phyloP scores from a whole-genome alignment of 2,797 vertebrate genomes.

The Halcyon badia region DNA sequence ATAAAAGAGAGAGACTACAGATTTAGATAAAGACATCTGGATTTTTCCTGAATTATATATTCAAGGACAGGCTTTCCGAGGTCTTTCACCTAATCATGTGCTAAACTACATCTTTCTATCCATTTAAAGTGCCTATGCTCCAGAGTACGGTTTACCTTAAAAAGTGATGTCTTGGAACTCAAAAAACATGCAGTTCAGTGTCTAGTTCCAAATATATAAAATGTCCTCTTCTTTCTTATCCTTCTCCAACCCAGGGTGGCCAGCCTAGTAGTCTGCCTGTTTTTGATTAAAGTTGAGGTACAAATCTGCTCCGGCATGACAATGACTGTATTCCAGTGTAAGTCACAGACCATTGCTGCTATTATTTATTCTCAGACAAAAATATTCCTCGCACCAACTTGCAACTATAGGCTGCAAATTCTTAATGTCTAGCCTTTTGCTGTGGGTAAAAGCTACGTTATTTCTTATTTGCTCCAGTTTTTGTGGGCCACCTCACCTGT shows the following conservation, averaged over 20 bases:
- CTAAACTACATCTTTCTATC: neutral
- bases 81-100: neutral
- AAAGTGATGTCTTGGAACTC: neutral
- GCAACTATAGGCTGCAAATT: neutral
- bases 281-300: constrained; percentile 1
- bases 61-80: neutral
- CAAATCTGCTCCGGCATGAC: neutral
- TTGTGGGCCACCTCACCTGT: neutral
- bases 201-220: neutral
- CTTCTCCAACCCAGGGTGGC: neutral
- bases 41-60: neutral
- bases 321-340: neutral
- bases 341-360: constrained; percentile 9
- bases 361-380: constrained; percentile 9
- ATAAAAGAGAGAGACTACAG: neutral
- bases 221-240: neutral
- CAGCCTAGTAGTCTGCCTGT: neutral
- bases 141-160: neutral
- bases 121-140: neutral
- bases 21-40: neutral
- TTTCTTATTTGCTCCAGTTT: neutral
- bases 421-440: neutral
- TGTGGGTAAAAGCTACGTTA: neutral
- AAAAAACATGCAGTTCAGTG: neutral
- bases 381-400: neutral